Evolutionary conservation across 1,140 invertebrate genomes (phyloP), one percentile per base, ranked within the genome.

Genomic region (Spodoptera frugiperda): DNA sequence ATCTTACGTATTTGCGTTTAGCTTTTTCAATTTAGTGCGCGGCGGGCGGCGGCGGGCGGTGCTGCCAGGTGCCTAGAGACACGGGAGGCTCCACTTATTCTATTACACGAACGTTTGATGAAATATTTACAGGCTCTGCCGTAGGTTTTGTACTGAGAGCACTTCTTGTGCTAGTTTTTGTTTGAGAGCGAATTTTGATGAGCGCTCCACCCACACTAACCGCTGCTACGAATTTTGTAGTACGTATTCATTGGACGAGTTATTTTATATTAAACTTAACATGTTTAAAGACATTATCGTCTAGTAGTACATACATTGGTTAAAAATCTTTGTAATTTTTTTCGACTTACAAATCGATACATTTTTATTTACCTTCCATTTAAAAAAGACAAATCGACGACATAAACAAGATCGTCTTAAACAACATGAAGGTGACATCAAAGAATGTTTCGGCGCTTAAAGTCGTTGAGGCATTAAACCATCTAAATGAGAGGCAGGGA

Each of bases 21-120:
- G 68, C 25, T 71, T 71, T 71, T 71, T 68, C 65, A 68, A 68
- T 68, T 53, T 53, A 11, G 12, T 51, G 2, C 63, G 46, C n/a
- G 33, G 11, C 48, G 25, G 5, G n/a, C n/a, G n/a, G n/a, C n/a
- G n/a, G n/a, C n/a, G n/a, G 25, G 25, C 25, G 25, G 25, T 3
- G 25, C 25, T 25, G 25, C 25, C 25, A 3, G 57, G 17, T 48
- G 48, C 46, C 46, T 51, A 0, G 63, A 68, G 46, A 68, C 65
- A 2, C 44, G 63, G 3, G 21, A 30, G 15, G 48, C 11, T 51
- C 33, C n/a, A n/a, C 21, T 51, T 51, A 33, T 53, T 68, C 65
- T 53, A 68, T 53, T 33, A 14, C 25, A 21, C 11, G 15, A 14
- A 65, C 19, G 14, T 68, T 53, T 15, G 49, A 3, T 21, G 65